Conservation (phyloP, 1,140 invertebrate genomes). For the Heterodera carotae region DNA sequence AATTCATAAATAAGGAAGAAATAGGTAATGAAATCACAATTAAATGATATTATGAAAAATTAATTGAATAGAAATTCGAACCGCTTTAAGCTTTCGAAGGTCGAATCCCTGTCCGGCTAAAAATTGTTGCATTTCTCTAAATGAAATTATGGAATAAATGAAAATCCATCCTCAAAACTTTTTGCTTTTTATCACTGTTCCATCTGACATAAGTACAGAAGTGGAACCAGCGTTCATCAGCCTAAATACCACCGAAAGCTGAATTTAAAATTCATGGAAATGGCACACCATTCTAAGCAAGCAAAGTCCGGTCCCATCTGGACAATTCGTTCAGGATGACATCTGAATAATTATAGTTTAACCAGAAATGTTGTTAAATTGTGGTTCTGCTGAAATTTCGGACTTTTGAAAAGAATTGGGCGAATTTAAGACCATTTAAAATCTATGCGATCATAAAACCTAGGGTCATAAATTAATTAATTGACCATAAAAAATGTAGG, state of each 20-base stretch:
- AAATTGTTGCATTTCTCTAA: conserved; percentile 54
- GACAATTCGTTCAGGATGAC: conserved; percentile 48
- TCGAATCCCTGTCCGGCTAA: conserved; percentile 39
- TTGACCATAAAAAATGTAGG: no score
- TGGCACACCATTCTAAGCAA: conserved; percentile 58
- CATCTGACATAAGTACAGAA: conserved; percentile 56
- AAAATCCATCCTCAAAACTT: not conserved
- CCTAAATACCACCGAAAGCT: not conserved
- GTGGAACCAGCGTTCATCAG: conserved; percentile 63
- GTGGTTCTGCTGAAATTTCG: no score
- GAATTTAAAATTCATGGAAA: not conserved
- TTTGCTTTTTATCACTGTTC: conserved; percentile 43
- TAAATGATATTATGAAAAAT: conserved; percentile 11
- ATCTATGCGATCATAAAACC: no score
- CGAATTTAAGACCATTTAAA: no score
- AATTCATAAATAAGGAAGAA: no score
- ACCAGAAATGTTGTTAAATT: no score
- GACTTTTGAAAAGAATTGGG: not conserved
- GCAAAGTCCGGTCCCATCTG: conserved; percentile 60
- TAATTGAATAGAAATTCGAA: not conserved
- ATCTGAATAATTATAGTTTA: conserved; percentile 36
- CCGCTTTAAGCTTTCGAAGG: conserved; percentile 7
- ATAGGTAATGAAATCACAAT: conserved; percentile 24
- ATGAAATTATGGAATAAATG: not conserved
- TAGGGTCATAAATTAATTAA: no score